Evolutionary conservation across 1,140 invertebrate genomes (phyloP).

Genomic region (Drosophila obscura): DNA sequence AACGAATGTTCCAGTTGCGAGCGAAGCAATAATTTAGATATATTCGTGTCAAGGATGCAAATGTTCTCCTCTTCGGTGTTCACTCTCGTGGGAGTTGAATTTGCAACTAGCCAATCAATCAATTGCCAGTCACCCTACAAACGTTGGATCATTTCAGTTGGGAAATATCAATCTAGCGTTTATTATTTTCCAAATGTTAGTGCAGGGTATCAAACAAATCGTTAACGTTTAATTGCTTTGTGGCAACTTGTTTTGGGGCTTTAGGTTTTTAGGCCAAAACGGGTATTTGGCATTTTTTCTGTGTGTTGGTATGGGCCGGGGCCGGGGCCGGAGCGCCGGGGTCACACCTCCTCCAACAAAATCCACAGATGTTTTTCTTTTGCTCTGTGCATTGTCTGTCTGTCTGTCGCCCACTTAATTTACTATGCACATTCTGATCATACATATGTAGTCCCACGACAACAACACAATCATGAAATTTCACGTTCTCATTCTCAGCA

Average conservation of each 20-base stretch:
- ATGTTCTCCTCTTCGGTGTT: no score
- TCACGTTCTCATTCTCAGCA: conserved; percentile 43
- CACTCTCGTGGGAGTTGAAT: no score
- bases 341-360: conserved; percentile 27
- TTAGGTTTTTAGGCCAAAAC: conserved; percentile 75
- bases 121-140: no score
- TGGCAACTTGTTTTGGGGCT: conserved; percentile 48
- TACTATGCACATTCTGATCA: conserved; percentile 55
- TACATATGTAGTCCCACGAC: conserved; percentile 10
- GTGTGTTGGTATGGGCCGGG: conserved; percentile 22
- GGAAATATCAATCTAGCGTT: neutral
- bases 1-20: conserved; percentile 42
- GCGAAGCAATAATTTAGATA: conserved; percentile 10
- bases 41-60: neutral
- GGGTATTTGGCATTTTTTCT: conserved; percentile 63
- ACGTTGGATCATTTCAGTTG: no score
- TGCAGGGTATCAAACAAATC: conserved; percentile 54
- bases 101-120: no score
- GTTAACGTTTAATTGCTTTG: conserved; percentile 37
- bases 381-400: conserved; percentile 17
- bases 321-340: neutral
- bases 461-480: conserved; percentile 42
- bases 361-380: conserved; percentile 32
- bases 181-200: neutral
- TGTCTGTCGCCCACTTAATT: conserved; percentile 60